Evolutionary conservation across 2,113 vertebrate genomes (phyloP).

Genomic region (Tilapia sparmanii): DNA sequence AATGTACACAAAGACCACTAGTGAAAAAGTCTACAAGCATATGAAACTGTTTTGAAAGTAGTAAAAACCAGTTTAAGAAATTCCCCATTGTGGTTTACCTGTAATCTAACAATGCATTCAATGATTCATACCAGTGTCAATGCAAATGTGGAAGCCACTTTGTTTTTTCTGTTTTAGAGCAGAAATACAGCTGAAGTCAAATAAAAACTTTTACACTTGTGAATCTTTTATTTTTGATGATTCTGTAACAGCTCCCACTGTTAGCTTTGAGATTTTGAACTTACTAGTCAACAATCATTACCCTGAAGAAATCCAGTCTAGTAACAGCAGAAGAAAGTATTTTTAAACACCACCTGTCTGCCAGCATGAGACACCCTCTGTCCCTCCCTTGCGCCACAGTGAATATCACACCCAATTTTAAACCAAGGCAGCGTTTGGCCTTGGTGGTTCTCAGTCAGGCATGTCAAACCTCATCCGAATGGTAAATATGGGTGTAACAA

Average conservation of each 20-base stretch:
- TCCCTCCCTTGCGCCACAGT: background rate
- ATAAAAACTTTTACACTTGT: slow-evolving; percentile 15
- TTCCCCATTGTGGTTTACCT: background rate
- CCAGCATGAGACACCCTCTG: background rate
- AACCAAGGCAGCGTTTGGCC: background rate
- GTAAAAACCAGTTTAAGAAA: background rate
- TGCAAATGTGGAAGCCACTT: background rate
- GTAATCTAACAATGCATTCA: background rate
- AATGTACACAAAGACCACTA: background rate
- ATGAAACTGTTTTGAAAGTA: background rate
- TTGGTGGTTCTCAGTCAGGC: background rate
- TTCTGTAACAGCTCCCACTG: background rate
- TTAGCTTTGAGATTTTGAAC: background rate
- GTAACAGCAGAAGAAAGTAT: slow-evolving; percentile 39
- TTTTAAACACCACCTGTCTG: slow-evolving; percentile 63
- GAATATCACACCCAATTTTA: slow-evolving; percentile 47
- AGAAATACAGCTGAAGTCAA: background rate
- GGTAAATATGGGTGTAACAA: background rate
- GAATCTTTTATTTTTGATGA: background rate
- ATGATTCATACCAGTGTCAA: background rate
- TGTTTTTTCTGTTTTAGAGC: background rate
- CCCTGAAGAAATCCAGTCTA: background rate
- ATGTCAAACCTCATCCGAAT: background rate
- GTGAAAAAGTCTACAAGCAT: background rate
- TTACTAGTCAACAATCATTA: background rate